phyloP scores from a whole-genome alignment of 2,797 vertebrate species.

The Salarias fasciatus region DNA sequence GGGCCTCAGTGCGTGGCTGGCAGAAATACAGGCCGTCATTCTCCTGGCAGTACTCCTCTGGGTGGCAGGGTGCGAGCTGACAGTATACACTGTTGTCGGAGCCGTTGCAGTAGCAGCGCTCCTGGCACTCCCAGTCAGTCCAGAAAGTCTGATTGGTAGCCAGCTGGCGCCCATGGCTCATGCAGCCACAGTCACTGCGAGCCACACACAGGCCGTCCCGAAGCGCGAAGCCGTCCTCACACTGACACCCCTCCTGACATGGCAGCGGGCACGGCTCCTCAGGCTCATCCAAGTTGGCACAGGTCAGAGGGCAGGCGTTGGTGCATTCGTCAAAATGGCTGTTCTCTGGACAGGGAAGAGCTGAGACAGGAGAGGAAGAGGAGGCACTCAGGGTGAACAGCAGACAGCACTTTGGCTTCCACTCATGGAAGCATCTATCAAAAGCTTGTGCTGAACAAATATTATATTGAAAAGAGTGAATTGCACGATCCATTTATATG shows the following conservation, averaged over 20 bases:
- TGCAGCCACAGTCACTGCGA: conserved; percentile 92
- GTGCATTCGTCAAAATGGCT: conserved; percentile 97
- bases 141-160: conserved; percentile 96
- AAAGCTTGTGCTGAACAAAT: too few relatives aligned
- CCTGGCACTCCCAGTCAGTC: conserved; percentile 94
- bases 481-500: too few relatives aligned
- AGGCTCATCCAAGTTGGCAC: conserved; percentile 83
- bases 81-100: conserved; percentile 95
- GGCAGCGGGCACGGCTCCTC: conserved; percentile 83
- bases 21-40: conserved; percentile 89
- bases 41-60: conserved; percentile 93
- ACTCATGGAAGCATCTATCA: too few relatives aligned
- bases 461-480: too few relatives aligned
- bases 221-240: conserved; percentile 90
- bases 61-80: conserved; percentile 85
- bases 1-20: conserved; percentile 88
- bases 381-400: background rate
- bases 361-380: conserved; percentile 69
- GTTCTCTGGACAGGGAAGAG: conserved; percentile 92
- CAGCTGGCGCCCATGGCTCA: conserved; percentile 88
- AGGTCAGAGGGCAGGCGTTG: conserved; percentile 90
- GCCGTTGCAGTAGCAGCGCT: conserved; percentile 96
- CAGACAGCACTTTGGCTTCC: too few relatives aligned
- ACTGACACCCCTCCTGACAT: conserved; percentile 94
- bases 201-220: conserved; percentile 86